Evolutionary conservation across 1,140 invertebrate species (phyloP).

Genomic region (Eulimnadia texana): DNA sequence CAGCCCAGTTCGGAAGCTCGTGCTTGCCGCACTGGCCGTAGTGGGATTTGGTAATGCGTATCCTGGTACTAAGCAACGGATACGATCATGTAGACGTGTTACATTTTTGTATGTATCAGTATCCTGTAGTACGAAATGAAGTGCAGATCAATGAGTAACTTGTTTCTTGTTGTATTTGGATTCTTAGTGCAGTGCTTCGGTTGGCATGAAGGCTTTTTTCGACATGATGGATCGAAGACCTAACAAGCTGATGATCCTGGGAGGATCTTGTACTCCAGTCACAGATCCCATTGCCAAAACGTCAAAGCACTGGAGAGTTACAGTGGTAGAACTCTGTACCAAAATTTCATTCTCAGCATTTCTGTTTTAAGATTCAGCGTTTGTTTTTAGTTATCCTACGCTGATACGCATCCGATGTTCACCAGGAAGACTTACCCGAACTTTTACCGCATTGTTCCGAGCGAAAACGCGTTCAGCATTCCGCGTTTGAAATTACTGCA

Average conservation of each 20-base stretch:
- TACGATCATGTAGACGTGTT: too few species aligned
- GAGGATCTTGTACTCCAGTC: conserved; percentile 88
- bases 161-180: too few species aligned
- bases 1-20: too few species aligned
- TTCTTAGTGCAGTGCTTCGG: conserved; percentile 86
- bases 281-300: conserved; percentile 96
- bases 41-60: too few species aligned
- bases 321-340: conserved; percentile 47
- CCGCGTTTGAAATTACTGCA: conserved; percentile 73
- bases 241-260: conserved; percentile 84
- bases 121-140: too few species aligned
- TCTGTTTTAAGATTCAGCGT: too few species aligned
- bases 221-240: conserved; percentile 92
- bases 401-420: conserved; percentile 97
- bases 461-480: conserved; percentile 88
- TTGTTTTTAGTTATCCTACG: conserved; percentile 96
- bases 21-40: too few species aligned
- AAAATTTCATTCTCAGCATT: background rate
- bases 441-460: conserved; percentile 90
- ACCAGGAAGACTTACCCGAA: conserved; percentile 86
- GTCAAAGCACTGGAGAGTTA: conserved; percentile 89
- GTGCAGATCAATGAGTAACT: too few species aligned
- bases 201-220: conserved; percentile 93
- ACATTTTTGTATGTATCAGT: too few species aligned
- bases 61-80: too few species aligned